These are phyloP conservation scores for Pyxicephalus adspersus DNA, from an alignment of 2,113 vertebrate genomes.

Conservation along the genomic window DNA sequence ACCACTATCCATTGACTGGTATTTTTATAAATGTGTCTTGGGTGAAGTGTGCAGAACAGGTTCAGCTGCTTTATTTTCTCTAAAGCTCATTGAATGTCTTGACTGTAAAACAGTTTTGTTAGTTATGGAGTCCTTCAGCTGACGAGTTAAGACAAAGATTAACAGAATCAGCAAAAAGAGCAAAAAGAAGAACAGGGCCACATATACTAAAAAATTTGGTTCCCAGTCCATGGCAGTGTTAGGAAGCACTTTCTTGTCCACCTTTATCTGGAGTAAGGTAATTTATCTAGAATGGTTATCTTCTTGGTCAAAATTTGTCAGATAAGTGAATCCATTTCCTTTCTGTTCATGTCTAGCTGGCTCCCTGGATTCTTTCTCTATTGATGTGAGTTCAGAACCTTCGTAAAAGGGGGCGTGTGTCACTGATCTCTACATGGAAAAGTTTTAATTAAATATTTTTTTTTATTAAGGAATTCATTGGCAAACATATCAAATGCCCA, in stretches of 20 bases:
- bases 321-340: background rate
- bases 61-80: conserved; percentile 7
- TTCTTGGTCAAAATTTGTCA: background rate
- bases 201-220: conserved; percentile 84
- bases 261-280: background rate
- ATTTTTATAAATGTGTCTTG: background rate
- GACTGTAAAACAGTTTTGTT: conserved; percentile 67
- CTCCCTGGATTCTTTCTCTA: too few species aligned
- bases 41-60: background rate
- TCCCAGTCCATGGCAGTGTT: conserved; percentile 76
- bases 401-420: background rate
- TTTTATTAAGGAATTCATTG: conserved; percentile 22
- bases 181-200: conserved; percentile 79
- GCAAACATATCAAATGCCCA: conserved; percentile 26
- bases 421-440: background rate
- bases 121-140: conserved; percentile 84
- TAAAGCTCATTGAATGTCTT: conserved; percentile 59
- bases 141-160: conserved; percentile 84
- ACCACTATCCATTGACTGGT: background rate
- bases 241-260: background rate
- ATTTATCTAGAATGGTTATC: background rate
- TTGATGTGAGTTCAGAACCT: background rate
- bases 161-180: conserved; percentile 83
- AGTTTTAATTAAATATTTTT: conserved; percentile 36
- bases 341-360: too few species aligned